Conservation (phyloP, 2,888 invertebrate species). For the Aporophyla nigra region DNA sequence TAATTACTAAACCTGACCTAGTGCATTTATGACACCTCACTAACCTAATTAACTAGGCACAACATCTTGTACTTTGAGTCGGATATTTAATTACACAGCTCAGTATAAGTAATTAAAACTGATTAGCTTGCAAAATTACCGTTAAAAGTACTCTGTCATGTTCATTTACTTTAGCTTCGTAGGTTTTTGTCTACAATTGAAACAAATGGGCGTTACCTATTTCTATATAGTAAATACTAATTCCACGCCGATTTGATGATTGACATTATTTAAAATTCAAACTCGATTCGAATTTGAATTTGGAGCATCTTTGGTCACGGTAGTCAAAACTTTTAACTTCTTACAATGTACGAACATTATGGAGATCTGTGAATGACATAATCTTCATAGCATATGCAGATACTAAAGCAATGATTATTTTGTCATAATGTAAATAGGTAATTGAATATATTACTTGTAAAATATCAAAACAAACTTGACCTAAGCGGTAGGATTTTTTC, state of each 20-base stretch:
- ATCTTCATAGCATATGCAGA: background rate
- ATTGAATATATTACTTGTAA: background rate
- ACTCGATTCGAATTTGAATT: background rate
- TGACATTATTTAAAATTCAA: background rate
- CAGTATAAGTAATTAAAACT: constrained; percentile 23
- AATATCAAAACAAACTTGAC: background rate
- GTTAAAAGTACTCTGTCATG: background rate
- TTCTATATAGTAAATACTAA: too few relatives aligned
- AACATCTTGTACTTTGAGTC: constrained; percentile 13
- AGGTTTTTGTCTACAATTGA: background rate
- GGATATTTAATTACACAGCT: constrained; percentile 13
- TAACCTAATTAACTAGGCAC: constrained; percentile 7
- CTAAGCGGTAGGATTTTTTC: background rate
- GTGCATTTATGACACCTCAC: constrained; percentile 4
- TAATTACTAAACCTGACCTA: constrained; percentile 24
- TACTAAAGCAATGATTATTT: background rate
- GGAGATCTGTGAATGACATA: background rate
- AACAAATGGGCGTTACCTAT: background rate
- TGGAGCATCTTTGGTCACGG: background rate
- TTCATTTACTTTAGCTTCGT: background rate
- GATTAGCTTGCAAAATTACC: constrained; percentile 27
- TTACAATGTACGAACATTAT: background rate
- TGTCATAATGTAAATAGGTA: too few relatives aligned
- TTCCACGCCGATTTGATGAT: background rate
- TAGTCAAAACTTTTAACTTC: background rate